These are phyloP conservation scores for Neoascia interrupta DNA, from an alignment of 2,888 invertebrate species.

Conservation along the genomic window DNA sequence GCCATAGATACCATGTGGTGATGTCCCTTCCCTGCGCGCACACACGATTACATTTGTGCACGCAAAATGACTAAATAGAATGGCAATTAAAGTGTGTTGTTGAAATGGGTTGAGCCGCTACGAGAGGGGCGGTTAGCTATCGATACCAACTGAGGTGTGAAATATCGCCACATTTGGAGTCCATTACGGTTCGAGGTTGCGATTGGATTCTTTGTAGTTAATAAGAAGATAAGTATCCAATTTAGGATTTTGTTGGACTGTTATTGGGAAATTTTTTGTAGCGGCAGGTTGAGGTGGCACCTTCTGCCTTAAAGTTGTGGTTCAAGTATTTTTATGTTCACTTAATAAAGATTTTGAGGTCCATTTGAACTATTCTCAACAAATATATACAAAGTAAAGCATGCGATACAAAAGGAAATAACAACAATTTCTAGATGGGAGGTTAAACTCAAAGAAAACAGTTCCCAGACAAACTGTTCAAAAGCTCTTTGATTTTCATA, in stretches of 20 bases:
- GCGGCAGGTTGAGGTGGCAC: too few species aligned
- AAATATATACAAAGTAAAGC: too few species aligned
- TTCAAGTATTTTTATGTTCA: too few species aligned
- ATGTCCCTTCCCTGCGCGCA: constrained; percentile 54
- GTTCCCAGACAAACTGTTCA: too few species aligned
- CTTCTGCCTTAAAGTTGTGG: too few species aligned
- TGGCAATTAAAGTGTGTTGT: constrained; percentile 55
- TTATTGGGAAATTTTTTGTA: too few species aligned
- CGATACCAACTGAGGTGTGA: constrained; percentile 60
- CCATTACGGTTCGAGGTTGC: constrained; percentile 56
- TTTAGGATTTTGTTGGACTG: constrained; percentile 19
- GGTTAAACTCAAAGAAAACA: too few species aligned
- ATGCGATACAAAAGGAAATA: too few species aligned
- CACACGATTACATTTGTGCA: constrained; percentile 44
- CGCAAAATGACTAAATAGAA: constrained; percentile 51
- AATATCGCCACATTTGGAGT: constrained; percentile 56
- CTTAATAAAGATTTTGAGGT: too few species aligned
- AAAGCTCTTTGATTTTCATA: too few species aligned
- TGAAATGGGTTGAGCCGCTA: constrained; percentile 4
- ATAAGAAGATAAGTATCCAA: constrained; percentile 27
- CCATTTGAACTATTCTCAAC: too few species aligned
- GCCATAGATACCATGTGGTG: constrained; percentile 3
- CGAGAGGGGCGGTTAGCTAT: constrained; percentile 15
- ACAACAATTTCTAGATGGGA: too few species aligned
- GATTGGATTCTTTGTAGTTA: constrained; percentile 42